Evolutionary conservation across 2,797 vertebrate species (phyloP).

Genomic region (Labroides dimidiatus): DNA sequence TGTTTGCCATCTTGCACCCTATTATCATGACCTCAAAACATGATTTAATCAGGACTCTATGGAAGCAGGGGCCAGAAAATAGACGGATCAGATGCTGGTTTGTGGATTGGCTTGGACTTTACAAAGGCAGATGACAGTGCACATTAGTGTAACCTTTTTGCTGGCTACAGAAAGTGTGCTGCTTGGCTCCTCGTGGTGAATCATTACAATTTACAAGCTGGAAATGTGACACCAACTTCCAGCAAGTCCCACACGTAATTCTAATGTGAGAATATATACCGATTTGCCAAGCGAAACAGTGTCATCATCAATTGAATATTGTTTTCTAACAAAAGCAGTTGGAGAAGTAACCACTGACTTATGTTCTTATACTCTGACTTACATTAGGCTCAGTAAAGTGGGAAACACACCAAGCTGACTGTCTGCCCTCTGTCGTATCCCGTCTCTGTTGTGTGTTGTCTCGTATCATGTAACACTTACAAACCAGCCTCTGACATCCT

Average conservation of each 20-base stretch:
- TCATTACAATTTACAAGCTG: constrained; percentile 44
- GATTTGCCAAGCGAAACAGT: constrained; percentile 19
- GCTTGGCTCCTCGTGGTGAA: constrained; percentile 35
- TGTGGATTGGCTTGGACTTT: background rate
- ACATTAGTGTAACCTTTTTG: background rate
- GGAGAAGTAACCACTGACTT: background rate
- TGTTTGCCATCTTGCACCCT: background rate
- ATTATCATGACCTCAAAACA: background rate
- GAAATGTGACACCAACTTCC: constrained; percentile 46
- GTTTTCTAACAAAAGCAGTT: background rate
- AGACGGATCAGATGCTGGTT: too few relatives aligned
- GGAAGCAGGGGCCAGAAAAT: too few relatives aligned
- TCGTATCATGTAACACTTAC: constrained; percentile 12
- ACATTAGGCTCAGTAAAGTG: too few relatives aligned
- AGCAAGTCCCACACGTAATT: constrained; percentile 38
- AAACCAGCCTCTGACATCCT: constrained; percentile 29
- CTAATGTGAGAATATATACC: constrained; percentile 30
- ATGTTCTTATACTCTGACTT: too few relatives aligned
- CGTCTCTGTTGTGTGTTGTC: background rate
- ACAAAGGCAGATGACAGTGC: background rate
- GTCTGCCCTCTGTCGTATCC: background rate
- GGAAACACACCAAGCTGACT: background rate
- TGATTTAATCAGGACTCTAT: too few relatives aligned
- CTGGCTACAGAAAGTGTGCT: constrained; percentile 16
- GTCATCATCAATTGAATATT: background rate